These are phyloP conservation scores for Clistopyga incitator DNA, from an alignment of 2,888 invertebrate species.

Conservation along the genomic window DNA sequence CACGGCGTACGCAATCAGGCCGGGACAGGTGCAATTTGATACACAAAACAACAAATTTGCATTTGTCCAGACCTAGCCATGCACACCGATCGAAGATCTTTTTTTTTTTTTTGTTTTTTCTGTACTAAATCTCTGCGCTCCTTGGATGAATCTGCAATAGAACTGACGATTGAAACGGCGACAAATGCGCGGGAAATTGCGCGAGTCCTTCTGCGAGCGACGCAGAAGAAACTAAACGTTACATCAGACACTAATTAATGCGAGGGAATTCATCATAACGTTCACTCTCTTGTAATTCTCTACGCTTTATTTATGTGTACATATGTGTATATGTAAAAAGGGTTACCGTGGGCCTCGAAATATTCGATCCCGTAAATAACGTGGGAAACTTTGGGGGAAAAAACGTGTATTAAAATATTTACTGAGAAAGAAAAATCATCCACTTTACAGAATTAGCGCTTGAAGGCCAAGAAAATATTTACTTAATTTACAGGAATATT, in stretches of 20 bases:
- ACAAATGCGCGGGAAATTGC: neutral
- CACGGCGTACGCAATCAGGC: constrained; percentile 82
- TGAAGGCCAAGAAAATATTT: too few species aligned
- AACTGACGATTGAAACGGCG: neutral
- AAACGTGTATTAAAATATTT: too few species aligned
- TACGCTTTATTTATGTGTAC: neutral
- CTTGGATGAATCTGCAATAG: constrained; percentile 7
- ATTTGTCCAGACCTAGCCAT: constrained; percentile 83
- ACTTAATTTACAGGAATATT: too few species aligned
- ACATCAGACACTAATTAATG: constrained; percentile 29
- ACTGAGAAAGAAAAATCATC: too few species aligned
- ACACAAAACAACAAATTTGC: constrained; percentile 83
- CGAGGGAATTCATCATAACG: constrained; percentile 18
- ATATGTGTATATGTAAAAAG: neutral
- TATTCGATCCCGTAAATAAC: neutral
- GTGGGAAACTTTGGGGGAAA: neutral
- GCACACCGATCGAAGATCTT: constrained; percentile 54
- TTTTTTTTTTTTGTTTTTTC: neutral
- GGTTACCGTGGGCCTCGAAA: neutral
- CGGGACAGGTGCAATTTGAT: constrained; percentile 86
- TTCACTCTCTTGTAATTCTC: constrained; percentile 3
- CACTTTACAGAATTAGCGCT: too few species aligned
- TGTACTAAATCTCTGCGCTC: neutral
- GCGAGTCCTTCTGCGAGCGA: neutral
- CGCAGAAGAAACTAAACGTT: constrained; percentile 12